Evolutionary conservation across 2,888 invertebrate genomes (phyloP).

Genomic region (Melanophora roralis): DNA sequence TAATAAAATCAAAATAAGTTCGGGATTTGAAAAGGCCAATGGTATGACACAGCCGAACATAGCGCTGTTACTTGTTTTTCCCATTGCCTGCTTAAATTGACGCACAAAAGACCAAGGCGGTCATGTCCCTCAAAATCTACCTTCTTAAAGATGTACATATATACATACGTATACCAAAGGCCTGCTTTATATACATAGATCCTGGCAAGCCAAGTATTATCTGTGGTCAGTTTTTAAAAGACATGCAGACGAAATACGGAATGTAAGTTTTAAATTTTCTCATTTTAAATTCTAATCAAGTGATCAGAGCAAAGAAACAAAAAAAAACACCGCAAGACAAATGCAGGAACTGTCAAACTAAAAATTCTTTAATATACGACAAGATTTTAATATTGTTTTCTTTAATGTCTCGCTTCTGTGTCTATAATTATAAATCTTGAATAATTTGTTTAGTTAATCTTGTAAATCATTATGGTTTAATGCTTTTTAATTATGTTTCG

Average conservation of each 20-base stretch:
- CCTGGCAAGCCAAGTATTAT: neutral
- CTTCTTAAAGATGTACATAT: too few relatives aligned
- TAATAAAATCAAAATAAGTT: too few relatives aligned
- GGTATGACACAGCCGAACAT: too few relatives aligned
- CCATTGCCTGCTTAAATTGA: too few relatives aligned
- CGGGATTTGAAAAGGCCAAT: too few relatives aligned
- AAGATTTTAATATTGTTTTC: neutral
- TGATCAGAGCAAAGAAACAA: conserved; percentile 13
- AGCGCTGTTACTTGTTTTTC: too few relatives aligned
- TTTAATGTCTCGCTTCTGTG: neutral
- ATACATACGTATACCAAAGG: too few relatives aligned
- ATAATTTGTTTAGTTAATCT: conserved; percentile 39
- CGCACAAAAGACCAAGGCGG: too few relatives aligned
- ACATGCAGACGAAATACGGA: neutral
- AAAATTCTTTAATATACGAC: neutral
- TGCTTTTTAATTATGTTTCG: conserved; percentile 6
- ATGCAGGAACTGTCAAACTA: too few relatives aligned
- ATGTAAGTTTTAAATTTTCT: neutral
- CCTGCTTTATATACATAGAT: neutral
- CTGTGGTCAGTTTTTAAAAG: conserved; percentile 8
- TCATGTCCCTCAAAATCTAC: too few relatives aligned
- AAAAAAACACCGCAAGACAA: neutral
- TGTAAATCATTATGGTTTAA: neutral
- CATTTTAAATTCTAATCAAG: conserved; percentile 49
- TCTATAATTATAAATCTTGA: conserved; percentile 1